Evolutionary conservation across 64 coral and sea anemone species (phyloP), one percentile per base, ranked within the genome.

Genomic region (Catalaphyllia jardinei): DNA sequence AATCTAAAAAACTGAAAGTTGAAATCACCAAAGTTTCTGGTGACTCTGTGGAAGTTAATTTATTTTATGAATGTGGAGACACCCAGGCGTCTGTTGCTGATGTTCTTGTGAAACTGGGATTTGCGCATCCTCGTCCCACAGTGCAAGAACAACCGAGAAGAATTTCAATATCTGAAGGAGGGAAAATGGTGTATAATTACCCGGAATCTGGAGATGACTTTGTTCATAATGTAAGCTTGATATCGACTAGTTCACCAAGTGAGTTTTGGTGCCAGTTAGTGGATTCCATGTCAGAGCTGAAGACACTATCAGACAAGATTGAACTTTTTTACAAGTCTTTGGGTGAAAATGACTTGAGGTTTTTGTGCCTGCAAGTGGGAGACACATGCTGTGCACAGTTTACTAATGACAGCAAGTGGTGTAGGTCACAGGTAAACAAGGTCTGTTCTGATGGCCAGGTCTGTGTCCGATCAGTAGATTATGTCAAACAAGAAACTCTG

Each of bases 211-310:
- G 77, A 55, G 90, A 93, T 57, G 54, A 57, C 50, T 69, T 24
- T 27, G 13, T 85, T 22, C 63, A 67, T 52, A 71, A 20, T 16
- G 79, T 96, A 51, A 74, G 67, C 29, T 64, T 96, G 29, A 79
- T 61, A 30, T 82, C 88, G 33, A 31, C 89, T n/a, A 88, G 89
- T 27, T 87, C 83, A 31, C 90, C 91, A 6, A 81, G 60, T 62
- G 42, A 79, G 42, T 96, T 96, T 78, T 96, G 94, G 94, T 96
- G 94, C 65, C 86, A 96, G 61, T 24, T 92, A n/a, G 16, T 51
- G 4, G 76, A 79, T 74, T 87, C 59, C 27, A 25, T 24, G 20
- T 69, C 69, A 55, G 90, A 98, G 27, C 91, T 98, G 76, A 77
- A 91, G 38, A 15, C 63, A 4, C 16, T 85, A 19, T 69, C 60